These are phyloP conservation scores for Spicauda simplicius DNA, from an alignment of 2,888 invertebrate species.

Conservation along the genomic window DNA sequence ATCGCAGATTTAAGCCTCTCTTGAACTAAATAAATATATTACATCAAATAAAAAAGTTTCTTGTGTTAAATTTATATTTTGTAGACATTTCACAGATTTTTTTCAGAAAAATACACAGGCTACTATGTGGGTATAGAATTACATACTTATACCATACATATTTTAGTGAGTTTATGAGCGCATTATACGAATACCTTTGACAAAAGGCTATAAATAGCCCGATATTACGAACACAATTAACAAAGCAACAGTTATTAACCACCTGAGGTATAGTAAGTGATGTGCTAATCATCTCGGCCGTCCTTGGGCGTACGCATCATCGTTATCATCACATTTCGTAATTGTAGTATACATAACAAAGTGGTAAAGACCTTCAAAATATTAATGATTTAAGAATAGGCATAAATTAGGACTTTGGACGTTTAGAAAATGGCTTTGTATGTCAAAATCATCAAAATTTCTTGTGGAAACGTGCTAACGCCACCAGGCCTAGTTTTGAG, in stretches of 20 bases:
- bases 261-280: slow-evolving; percentile 23
- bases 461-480: background rate
- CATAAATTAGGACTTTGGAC: too few species aligned
- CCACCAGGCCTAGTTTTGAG: slow-evolving; percentile 12
- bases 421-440: too few species aligned
- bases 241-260: slow-evolving; percentile 27
- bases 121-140: background rate
- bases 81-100: too few species aligned
- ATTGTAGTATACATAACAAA: slow-evolving; percentile 3
- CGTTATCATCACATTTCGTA: slow-evolving; percentile 25
- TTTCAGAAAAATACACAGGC: too few species aligned
- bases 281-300: slow-evolving; percentile 21
- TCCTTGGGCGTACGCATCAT: slow-evolving; percentile 31
- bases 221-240: slow-evolving; percentile 10
- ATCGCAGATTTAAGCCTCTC: too few species aligned
- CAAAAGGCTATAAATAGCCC: slow-evolving; percentile 9
- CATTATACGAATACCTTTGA: slow-evolving; percentile 9
- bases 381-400: background rate
- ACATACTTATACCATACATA: background rate
- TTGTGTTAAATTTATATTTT: too few species aligned
- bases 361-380: background rate
- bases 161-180: background rate
- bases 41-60: too few species aligned
- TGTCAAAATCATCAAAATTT: too few species aligned
- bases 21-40: too few species aligned